Evolutionary conservation across 2,113 vertebrate genomes (phyloP).

Genomic region (Heteronetta atricapilla): DNA sequence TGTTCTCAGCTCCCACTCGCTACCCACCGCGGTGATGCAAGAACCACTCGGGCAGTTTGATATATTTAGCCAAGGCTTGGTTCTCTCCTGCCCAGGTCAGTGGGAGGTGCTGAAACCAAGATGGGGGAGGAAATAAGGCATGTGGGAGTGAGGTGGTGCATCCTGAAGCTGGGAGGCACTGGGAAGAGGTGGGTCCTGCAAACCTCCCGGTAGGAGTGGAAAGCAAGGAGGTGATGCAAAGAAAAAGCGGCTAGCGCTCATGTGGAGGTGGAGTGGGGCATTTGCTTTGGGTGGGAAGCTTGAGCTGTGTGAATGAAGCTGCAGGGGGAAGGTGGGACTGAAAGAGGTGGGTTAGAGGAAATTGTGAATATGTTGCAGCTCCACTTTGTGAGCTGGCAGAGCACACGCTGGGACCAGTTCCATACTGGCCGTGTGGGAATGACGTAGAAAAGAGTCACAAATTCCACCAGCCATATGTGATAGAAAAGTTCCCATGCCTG

Average conservation of each 20-base stretch:
- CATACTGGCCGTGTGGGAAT: neutral
- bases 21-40: neutral
- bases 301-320: neutral
- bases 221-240: neutral
- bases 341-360: neutral
- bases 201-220: neutral
- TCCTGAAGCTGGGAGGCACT: constrained; percentile 17
- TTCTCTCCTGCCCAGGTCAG: neutral
- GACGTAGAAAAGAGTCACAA: neutral
- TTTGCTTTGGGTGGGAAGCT: neutral
- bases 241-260: neutral
- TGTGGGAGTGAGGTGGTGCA: neutral
- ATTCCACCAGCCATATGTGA: neutral
- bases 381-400: constrained; percentile 12
- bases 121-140: neutral
- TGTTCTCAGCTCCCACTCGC: neutral
- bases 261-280: neutral
- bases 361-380: constrained; percentile 1
- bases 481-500: neutral
- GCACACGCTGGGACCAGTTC: neutral
- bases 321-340: neutral
- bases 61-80: constrained; percentile 29
- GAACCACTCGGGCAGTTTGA: neutral
- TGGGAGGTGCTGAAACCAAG: constrained; percentile 34
- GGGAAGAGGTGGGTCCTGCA: constrained; percentile 24